Evolutionary conservation across 2,113 vertebrate genomes (phyloP), one percentile per base, ranked within the genome.

Genomic region (Paradoxurus hermaphroditus): DNA sequence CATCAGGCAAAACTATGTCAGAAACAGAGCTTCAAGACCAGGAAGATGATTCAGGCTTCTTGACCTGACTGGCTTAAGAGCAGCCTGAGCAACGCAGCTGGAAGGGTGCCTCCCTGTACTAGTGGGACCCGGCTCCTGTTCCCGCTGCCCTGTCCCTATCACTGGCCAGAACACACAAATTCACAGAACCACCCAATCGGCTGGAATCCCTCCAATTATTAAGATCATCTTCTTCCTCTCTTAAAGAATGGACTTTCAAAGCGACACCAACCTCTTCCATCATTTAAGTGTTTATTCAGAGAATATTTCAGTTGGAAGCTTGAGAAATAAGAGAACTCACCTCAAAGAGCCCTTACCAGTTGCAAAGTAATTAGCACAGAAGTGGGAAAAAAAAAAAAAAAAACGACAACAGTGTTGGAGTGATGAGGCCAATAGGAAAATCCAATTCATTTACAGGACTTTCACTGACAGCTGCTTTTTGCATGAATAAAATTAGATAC

Each of bases 281-380:
- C 46, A 87, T 46, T 53, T n/a, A 79, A 92, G 15, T 89, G 29
- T 94, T 95, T 63, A 65, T 78, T 75, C 56, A 92, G 46, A 94
- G 67, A 82, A 51, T 46, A 72, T 65, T 95, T 86, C 77, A 46
- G 8, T 31, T 96, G 56, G 49, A 97, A 27, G 11, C 51, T 81
- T 94, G 51, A 92, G 62, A 96, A 94, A 88, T 4, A 6, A 6
- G 56, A 46, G 27, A 70, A 25, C 67, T 95, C 82, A 62, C 49
- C 65, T 96, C 65, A 51, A 46, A 81, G 39, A 72, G 27, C 53
- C 62, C 41, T 70, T 84, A 72, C 16, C 49, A 75, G 21, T 90
- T 78, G 29, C 12, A 39, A 92, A 86, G 51, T 18, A 81, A 90
- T 91, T 77, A 94, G 86, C 87, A 93, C 94, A 67, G 44, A 84